Evolutionary conservation across 2,888 invertebrate genomes (phyloP), one percentile per base, ranked within the genome.

Genomic region (Mayetiola destructor): DNA sequence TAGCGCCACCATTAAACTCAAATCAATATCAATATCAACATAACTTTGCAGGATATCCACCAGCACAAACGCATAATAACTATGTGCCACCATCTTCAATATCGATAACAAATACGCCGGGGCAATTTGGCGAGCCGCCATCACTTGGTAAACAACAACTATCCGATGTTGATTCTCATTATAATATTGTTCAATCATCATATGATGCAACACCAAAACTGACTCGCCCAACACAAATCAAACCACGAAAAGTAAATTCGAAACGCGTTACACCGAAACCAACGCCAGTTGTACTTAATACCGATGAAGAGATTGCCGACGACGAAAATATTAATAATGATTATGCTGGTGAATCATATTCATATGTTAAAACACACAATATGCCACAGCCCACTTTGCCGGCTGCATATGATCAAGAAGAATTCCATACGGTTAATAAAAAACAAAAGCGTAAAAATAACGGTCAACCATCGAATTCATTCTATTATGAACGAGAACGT

Each of bases 371-470:
- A 48, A 23, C 23, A 23, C 10, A 55, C 42, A 27, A 67, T 53
- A 67, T 66, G 58, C 65, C 67, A 29, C 68, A 69, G 20, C 71
- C 69, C 12, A 71, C 69, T 48, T 56, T 61, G 36, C 61, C 62
- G n/a, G 59, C 57, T 57, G 55, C 57, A n/a, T 62, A 61, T 32
- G 60, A 62, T 42, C 58, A 59, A 12, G 56, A 57, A 14, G 56
- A 58, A 30, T 61, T 60, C 21, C 52, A 55, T 8, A 58, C 60
- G 10, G 59, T 58, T 36, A 60, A 59, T n/a, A 53, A 37, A 18
- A 36, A 56, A 3, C 8, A 21, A 27, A 5, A 9, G 14, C 20
- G 39, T 18, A 56, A 56, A 29, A 21, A 39, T 27, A 12, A 40
- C 5, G 23, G 23, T 8, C 42, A 40, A 32, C 18, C 23, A 9